Evolutionary conservation across 2,888 invertebrate genomes (phyloP).

Genomic region (Drosophila paranaensis): DNA sequence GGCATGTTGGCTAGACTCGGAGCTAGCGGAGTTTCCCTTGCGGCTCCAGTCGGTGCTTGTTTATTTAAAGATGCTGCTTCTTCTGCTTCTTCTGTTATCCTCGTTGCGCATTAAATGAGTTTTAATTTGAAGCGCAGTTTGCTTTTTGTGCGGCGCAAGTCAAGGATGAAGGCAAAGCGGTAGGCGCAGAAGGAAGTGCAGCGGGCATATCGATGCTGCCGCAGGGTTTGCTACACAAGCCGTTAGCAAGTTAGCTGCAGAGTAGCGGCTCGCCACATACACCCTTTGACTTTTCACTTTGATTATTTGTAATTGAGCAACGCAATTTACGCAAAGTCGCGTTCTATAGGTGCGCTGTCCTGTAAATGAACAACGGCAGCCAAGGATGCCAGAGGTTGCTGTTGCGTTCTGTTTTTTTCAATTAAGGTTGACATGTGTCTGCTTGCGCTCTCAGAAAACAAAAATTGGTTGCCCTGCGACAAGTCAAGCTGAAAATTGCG

Average conservation of each 20-base stretch:
- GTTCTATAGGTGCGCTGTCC: conserved; percentile 68
- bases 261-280: not conserved
- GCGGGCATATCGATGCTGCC: not conserved
- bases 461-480: conserved; percentile 68
- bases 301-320: conserved; percentile 68
- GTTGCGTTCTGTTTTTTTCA: conserved; percentile 60
- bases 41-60: conserved; percentile 34
- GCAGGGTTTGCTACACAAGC: not conserved
- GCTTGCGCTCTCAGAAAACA: conserved; percentile 9
- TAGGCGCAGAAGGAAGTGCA: not conserved
- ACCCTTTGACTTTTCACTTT: conserved; percentile 1
- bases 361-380: conserved; percentile 70
- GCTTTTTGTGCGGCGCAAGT: conserved; percentile 61
- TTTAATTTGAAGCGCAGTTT: conserved; percentile 76
- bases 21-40: not conserved
- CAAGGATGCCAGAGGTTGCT: conserved; percentile 44
- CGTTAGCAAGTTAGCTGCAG: not conserved
- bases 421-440: conserved; percentile 75
- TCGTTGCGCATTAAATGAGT: conserved; percentile 72
- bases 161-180: conserved; percentile 50
- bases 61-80: conserved; percentile 40
- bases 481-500: conserved; percentile 80
- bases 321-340: conserved; percentile 58
- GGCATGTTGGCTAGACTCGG: not conserved
- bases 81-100: conserved; percentile 14